Conservation (phyloP, 2,113 vertebrate genomes). For the Mormyrus lacerda region DNA sequence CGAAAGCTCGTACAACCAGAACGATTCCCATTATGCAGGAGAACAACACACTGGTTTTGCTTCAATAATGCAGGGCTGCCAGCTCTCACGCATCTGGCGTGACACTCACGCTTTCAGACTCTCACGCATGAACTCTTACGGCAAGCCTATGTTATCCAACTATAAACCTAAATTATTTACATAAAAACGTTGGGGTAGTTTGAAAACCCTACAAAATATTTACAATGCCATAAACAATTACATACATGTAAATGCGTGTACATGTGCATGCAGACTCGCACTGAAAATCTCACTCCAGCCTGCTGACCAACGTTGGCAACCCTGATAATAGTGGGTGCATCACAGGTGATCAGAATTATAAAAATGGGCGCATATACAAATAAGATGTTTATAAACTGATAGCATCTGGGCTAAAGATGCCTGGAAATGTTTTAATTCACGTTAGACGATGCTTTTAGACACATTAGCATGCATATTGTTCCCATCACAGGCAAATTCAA, state of each 20-base stretch:
- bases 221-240: not conserved
- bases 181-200: not conserved
- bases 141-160: not conserved
- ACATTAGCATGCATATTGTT: constrained; percentile 1
- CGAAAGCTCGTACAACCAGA: not conserved
- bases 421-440: not conserved
- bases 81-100: not conserved
- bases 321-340: not conserved
- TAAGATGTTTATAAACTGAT: not conserved
- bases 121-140: not conserved
- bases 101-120: not conserved
- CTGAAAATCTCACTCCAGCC: not conserved
- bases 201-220: not conserved
- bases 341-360: not conserved
- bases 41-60: not conserved
- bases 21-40: not conserved
- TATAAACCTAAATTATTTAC: not conserved
- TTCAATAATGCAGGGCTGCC: not conserved
- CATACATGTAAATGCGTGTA: not conserved
- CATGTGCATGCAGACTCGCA: not conserved
- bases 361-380: not conserved
- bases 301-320: not conserved
- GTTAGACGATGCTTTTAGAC: not conserved
- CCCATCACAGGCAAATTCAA: not conserved
- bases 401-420: not conserved